phyloP scores from a whole-genome alignment of 2,797 vertebrate species.

The Zenarchopterus dispar region DNA sequence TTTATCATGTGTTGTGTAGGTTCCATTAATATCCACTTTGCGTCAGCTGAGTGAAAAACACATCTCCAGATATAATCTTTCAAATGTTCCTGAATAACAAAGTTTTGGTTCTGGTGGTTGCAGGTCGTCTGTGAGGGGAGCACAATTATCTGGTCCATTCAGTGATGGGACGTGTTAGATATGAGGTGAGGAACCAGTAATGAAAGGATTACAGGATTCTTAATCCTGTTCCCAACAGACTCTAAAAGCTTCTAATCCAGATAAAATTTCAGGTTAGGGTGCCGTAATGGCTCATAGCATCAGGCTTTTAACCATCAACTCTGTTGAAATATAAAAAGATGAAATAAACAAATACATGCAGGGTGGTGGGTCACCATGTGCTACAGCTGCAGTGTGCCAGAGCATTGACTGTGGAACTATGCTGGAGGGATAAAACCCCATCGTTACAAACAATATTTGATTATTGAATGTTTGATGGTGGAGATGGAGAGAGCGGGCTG shows the following conservation, averaged over 20 bases:
- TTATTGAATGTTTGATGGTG: not conserved
- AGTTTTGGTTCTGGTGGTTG: too few relatives aligned
- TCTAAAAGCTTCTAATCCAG: constrained; percentile 12
- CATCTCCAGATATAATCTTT: not conserved
- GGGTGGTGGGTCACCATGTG: not conserved
- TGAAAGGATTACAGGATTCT: constrained; percentile 4
- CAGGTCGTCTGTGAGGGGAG: not conserved
- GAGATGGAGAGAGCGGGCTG: not conserved
- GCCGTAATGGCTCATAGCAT: not conserved
- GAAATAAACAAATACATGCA: not conserved
- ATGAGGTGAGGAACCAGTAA: not conserved
- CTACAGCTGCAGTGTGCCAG: not conserved
- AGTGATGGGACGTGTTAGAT: not conserved
- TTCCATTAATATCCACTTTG: not conserved
- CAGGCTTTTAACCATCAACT: not conserved
- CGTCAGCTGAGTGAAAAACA: not conserved
- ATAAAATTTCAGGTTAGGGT: not conserved
- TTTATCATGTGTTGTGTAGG: not conserved
- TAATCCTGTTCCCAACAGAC: not conserved
- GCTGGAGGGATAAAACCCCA: not conserved
- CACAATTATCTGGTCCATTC: not conserved
- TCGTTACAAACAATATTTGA: not conserved
- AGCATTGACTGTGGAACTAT: too few relatives aligned
- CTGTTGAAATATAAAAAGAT: not conserved
- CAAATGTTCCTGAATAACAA: too few relatives aligned